Evolutionary conservation across 2,888 invertebrate genomes (phyloP), one percentile per base, ranked within the genome.

Genomic region (Philhelius pedissequus): DNA sequence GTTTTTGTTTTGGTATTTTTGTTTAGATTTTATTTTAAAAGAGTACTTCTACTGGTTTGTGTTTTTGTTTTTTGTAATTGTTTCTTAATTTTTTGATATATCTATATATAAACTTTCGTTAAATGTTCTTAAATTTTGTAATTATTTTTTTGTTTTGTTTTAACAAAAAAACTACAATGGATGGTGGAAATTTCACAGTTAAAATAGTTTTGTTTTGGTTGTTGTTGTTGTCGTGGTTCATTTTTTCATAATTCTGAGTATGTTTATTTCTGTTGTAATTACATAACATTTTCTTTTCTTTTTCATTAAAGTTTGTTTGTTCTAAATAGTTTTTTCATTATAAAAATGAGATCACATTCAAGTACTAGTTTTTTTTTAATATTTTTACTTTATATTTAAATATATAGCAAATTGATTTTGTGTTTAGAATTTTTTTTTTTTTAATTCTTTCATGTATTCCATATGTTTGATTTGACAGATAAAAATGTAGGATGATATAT

Each of bases 321-420:
- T 78, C 66, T 80, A 81, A 86, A 86, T 81, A 81, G 70, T 76
- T 86, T 81, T 86, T 86, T 81, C 86, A 86, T 81, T 81, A 86
- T 83, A 86, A 86, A 86, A 86, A 86, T 86, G 84, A 84, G 84
- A 84, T 84, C 84, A 84, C 84, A 84, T 84, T 84, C 84, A 84
- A 84, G 84, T 84, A 80, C 84, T 84, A 80, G 84, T 80, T 76
- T 80, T 71, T 52, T 80, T 60, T 43, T 68, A 35, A 25, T 5
- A 9, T 64, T 50, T 75, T 70, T 79, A 73, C 43, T 45, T 45
- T 22, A 48, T 48, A 25, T 48, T 48, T 25, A n/a, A 25, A 48
- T 64, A 71, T 84, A 71, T 86, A 82, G 71, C 81, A 74, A 76
- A 73, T 86, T 81, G 71, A 68, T 70, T 82, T 75, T 64, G 60